phyloP scores from a whole-genome alignment of 2,113 vertebrate genomes.

The Plotosus lineatus region DNA sequence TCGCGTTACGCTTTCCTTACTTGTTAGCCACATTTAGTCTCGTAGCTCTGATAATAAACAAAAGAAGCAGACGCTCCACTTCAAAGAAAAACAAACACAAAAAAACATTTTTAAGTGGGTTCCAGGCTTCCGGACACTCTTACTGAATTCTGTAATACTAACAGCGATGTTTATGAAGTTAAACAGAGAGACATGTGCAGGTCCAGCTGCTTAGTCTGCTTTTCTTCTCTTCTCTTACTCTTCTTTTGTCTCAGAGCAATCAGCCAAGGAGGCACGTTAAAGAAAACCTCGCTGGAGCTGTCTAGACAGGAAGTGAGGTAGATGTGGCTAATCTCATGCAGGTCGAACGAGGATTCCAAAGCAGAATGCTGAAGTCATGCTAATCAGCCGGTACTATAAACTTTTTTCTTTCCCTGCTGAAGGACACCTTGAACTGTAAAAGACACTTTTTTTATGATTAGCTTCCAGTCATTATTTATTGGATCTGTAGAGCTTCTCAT shows the following conservation, averaged over 20 bases:
- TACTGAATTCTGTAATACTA: not conserved
- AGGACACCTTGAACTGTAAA: not conserved
- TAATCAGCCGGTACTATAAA: not conserved
- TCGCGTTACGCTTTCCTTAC: not conserved
- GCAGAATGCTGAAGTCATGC: conserved; percentile 1
- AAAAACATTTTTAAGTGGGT: not conserved
- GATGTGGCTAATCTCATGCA: conserved; percentile 5
- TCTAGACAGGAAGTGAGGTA: conserved; percentile 72
- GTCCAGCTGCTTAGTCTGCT: conserved; percentile 10
- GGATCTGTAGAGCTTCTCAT: not conserved
- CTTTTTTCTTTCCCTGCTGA: not conserved
- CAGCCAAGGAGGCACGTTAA: conserved; percentile 60
- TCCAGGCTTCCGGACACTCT: not conserved
- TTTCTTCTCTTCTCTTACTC: not conserved
- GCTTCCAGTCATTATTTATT: not conserved
- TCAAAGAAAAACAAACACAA: not conserved
- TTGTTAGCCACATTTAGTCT: not conserved
- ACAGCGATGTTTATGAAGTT: not conserved
- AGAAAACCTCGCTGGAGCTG: conserved; percentile 67
- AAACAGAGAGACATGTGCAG: conserved; percentile 15
- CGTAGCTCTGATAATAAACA: not conserved
- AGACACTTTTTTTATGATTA: not conserved
- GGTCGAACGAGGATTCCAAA: conserved; percentile 21
- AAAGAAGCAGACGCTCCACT: not conserved
- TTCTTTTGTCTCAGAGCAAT: conserved; percentile 30